Conservation (phyloP, 2,797 vertebrate genomes). For the Chromis chromis region DNA sequence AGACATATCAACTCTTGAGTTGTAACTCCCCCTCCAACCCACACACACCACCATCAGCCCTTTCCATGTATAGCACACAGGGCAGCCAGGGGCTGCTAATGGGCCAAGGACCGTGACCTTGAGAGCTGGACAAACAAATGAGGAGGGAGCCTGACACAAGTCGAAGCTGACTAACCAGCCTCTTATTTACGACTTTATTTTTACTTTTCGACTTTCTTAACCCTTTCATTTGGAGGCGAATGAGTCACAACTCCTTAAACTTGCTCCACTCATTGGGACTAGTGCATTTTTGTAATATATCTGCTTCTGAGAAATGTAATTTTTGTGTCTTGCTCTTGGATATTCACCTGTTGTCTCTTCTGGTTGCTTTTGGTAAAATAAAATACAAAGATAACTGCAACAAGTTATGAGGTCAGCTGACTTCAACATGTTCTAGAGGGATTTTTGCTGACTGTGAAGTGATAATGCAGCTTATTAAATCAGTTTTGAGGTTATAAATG, state of each 20-base stretch:
- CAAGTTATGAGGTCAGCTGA: neutral
- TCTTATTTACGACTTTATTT: slow-evolving; percentile 70
- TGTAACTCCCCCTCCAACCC: slow-evolving; percentile 19
- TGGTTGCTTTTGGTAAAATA: too few species aligned
- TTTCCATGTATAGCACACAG: slow-evolving; percentile 66
- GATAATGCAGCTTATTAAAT: neutral
- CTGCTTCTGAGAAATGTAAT: neutral
- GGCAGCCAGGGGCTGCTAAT: slow-evolving; percentile 56
- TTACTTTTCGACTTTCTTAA: slow-evolving; percentile 15
- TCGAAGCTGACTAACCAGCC: slow-evolving; percentile 60
- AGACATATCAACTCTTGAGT: slow-evolving; percentile 66
- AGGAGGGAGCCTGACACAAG: slow-evolving; percentile 41
- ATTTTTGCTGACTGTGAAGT: neutral
- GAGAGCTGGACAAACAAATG: slow-evolving; percentile 69
- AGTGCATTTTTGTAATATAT: neutral
- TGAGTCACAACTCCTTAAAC: neutral
- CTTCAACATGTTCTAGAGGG: neutral
- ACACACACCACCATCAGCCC: slow-evolving; percentile 20
- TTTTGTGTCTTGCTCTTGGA: neutral
- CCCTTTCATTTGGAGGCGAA: neutral
- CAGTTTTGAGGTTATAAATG: neutral
- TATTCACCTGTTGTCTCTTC: too few species aligned
- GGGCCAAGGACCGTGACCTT: slow-evolving; percentile 77
- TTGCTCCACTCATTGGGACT: neutral
- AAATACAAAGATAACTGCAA: slow-evolving; percentile 10